Percentiles rank a stretch among this genome's conserved stretches.
Evolutionary conservation across 1,140 invertebrate genomes (phyloP).

Genomic region (Matsumurasca onukii): DNA sequence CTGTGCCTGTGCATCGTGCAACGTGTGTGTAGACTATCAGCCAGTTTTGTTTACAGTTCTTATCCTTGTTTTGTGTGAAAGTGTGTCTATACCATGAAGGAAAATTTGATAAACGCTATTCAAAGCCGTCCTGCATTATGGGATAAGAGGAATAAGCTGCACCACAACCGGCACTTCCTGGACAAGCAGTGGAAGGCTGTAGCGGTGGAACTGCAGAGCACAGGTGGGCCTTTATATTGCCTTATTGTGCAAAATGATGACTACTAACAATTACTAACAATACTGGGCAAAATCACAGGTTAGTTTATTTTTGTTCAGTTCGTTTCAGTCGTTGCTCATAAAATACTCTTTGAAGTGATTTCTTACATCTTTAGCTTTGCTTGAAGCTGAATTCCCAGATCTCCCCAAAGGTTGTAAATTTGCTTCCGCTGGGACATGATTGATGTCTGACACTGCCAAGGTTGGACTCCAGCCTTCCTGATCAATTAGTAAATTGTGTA

Average conservation of each 20-base stretch:
- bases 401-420: too few relatives aligned
- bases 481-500: too few relatives aligned
- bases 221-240: slow-evolving; percentile 4
- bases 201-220: not conserved
- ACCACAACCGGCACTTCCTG: slow-evolving; percentile 2
- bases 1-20: not conserved
- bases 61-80: not conserved
- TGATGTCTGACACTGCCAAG: too few relatives aligned
- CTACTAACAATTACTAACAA: not conserved
- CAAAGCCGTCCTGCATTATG: slow-evolving; percentile 17
- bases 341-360: too few relatives aligned
- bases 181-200: not conserved
- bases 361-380: too few relatives aligned
- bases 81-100: not conserved
- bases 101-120: not conserved
- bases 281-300: not conserved
- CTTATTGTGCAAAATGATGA: slow-evolving; percentile 8
- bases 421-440: slow-evolving; percentile 31
- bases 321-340: slow-evolving; percentile 8
- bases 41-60: not conserved
- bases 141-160: slow-evolving; percentile 10
- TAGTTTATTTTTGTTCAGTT: slow-evolving; percentile 2
- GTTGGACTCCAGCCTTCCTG: too few relatives aligned
- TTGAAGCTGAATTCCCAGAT: not conserved
- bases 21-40: not conserved